Evolutionary conservation across 2,113 vertebrate species (phyloP), one percentile per base, ranked within the genome.

Genomic region (Pterocles orientalis): DNA sequence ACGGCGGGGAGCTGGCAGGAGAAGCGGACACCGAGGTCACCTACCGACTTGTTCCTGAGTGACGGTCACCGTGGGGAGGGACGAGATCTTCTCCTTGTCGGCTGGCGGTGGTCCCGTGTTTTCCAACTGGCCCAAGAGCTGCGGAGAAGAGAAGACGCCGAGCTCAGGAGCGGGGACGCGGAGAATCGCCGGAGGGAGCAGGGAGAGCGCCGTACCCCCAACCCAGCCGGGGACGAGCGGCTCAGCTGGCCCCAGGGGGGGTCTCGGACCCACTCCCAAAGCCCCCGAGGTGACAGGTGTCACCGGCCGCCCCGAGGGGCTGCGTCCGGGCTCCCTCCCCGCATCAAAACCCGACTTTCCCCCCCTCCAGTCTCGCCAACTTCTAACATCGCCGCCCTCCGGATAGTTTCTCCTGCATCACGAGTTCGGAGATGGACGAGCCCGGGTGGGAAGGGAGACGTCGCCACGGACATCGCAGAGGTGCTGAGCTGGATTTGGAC

Each of bases 21-120:
- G 39, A 39, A 39, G 39, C 39, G 18, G 69, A 33, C 25, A 24
- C 21, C 9, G 28, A 25, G 45, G 29, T 18, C 50, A 97, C 98
- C 94, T 81, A 99, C 99, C 99, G 34, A 99, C 99, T 98, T 99
- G 99, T 98, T 99, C 99, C 98, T 99, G 99, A 99, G 99, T 99
- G 88, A 99, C 98, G 79, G 98, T 98, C 97, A 99, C 99, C 24
- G 99, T 99, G 16, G 99, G 99, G 79, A 99, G 99, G 53, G 99
- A 99, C 10, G 98, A 98, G 92, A 99, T 99, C 98, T 98, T 99
- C 95, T 99, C 99, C 88, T 99, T 99, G 97, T 99, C 99, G 17
- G 99, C 99, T n/a, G 99, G 99, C 60, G 99, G 99, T 39, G 99
- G 99, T 7, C 99, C 99, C 3, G 99, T 99, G 97, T 99, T 99